Base-by-base conservation (phyloP, 2,113 vertebrate species). In the Hoplias malabaricus region DNA sequence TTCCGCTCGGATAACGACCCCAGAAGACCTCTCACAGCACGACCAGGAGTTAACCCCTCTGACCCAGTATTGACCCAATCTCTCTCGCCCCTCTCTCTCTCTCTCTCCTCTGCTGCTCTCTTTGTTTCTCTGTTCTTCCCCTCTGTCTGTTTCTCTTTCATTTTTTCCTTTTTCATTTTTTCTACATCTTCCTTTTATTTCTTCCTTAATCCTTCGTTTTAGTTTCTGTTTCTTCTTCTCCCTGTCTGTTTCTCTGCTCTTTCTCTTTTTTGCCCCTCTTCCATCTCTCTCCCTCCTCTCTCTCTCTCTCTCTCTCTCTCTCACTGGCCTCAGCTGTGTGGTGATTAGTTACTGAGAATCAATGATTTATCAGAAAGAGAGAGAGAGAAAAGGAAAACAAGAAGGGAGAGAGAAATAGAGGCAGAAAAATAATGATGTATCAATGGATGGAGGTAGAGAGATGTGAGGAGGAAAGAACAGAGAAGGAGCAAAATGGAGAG, bases 1-100 rank as follows among this genome's bases (percentile, higher is more conserved):
- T 88, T 91, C 89, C 83, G 84, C 85, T 88, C 87, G 82, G 82
- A 85, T 92, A 92, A 92, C 88, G 85, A 92, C 87, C 81, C 87
- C 82, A 81, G 83, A 87, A 90, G 86, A 85, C 83, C 88, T 77
- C 57, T 57, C 40, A 46, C 63, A 79, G 33, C 25, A n/a, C 4
- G 21, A 50, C 29, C 43, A 25, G 68, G 33, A 33, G 27, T 75
- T 78, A 75, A 84, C 81, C 77, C 69, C 85, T 80, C 85, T 73
- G 19, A 84, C 86, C 84, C 69, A 70, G 85, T 77, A 91, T 92
- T 84, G 90, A 91, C 90, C 62, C 83, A 84, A 80, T 82, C 66
- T 84, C 77, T 75, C 75, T 76, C 84, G 70, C 78, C 27, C 31
- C 54, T 29, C 33, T 27, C 53, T 75, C 33, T 66, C 31, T 31